Conservation (phyloP, 2,888 invertebrate genomes). For the Agonopterix arenella region DNA sequence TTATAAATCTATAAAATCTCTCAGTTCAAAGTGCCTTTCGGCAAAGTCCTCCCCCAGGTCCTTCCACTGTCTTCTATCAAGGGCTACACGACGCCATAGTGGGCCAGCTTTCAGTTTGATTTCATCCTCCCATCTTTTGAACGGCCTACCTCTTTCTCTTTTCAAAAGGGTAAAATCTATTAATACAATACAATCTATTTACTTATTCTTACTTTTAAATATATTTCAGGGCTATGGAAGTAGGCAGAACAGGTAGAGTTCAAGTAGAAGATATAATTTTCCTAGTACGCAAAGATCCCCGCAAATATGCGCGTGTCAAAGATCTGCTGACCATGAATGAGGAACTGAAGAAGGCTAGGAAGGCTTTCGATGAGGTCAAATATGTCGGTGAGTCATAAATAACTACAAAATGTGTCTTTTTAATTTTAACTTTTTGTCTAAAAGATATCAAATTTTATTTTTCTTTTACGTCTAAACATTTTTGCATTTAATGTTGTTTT, state of each 20-base stretch:
- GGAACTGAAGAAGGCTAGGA: conserved; percentile 97
- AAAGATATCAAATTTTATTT: not conserved
- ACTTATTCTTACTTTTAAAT: not conserved
- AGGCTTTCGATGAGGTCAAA: conserved; percentile 99
- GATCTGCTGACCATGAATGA: conserved; percentile 99
- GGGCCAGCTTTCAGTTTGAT: too few species aligned
- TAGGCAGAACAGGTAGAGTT: conserved; percentile 96
- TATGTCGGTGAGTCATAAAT: conserved; percentile 85
- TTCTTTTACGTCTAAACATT: not conserved
- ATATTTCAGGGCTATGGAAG: conserved; percentile 91
- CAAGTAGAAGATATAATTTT: conserved; percentile 99
- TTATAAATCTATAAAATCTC: too few species aligned
- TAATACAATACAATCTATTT: too few species aligned
- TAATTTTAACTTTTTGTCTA: not conserved
- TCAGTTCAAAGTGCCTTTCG: too few species aligned
- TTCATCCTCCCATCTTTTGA: too few species aligned
- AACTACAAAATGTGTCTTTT: not conserved
- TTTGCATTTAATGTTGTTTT: not conserved
- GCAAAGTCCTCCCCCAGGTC: too few species aligned
- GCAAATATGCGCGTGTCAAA: conserved; percentile 98
- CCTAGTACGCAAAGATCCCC: conserved; percentile 94
- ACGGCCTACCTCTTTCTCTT: too few species aligned
- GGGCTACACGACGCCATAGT: too few species aligned
- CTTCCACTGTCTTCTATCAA: too few species aligned
- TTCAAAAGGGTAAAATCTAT: too few species aligned